These are phyloP conservation scores for Venustaconcha ellipsiformis DNA, from an alignment of 1,140 invertebrate genomes.

Conservation along the genomic window DNA sequence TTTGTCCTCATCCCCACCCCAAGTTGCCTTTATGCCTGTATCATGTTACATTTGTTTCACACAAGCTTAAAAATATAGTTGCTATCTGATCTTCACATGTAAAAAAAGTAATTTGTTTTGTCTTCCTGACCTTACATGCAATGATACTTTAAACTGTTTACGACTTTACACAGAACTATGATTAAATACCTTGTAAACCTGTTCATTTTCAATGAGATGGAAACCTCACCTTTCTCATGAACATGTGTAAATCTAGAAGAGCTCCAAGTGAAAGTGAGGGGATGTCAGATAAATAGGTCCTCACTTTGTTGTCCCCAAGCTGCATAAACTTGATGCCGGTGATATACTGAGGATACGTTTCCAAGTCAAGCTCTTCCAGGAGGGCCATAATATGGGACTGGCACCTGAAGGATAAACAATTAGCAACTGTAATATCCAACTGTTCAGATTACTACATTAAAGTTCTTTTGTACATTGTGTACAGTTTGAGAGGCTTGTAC, in stretches of 20 bases:
- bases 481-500: no score
- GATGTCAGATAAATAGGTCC: slow-evolving; percentile 58
- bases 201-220: not conserved
- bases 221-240: slow-evolving; percentile 51
- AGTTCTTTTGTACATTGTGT: no score
- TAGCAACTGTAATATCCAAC: not conserved
- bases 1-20: no score
- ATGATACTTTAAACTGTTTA: not conserved
- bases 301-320: slow-evolving; percentile 51
- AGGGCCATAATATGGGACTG: slow-evolving; percentile 57
- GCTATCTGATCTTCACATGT: not conserved
- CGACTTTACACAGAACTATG: not conserved
- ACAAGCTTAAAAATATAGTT: not conserved
- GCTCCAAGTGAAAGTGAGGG: slow-evolving; percentile 63
- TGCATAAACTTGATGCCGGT: slow-evolving; percentile 66
- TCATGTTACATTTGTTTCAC: no score
- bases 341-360: slow-evolving; percentile 62
- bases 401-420: slow-evolving; percentile 13
- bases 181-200: not conserved
- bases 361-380: slow-evolving; percentile 59
- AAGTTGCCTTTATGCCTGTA: no score
- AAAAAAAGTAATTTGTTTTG: not conserved
- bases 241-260: slow-evolving; percentile 63
- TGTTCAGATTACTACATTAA: not conserved
- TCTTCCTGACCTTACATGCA: not conserved